phyloP scores from a whole-genome alignment of 64 coral and sea anemone genomes.

The Astreopora myriophthalma region DNA sequence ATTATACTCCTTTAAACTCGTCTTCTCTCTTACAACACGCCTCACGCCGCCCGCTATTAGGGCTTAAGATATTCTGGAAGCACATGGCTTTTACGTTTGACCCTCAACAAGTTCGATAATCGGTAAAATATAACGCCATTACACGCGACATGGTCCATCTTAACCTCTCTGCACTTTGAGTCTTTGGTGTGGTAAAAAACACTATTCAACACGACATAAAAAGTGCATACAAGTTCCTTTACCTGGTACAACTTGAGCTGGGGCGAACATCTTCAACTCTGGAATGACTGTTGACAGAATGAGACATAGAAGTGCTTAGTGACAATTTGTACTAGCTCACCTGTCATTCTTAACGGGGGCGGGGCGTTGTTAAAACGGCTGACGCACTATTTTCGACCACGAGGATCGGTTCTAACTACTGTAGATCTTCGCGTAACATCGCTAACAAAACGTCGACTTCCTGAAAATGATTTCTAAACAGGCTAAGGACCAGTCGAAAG shows the following conservation, averaged over 20 bases:
- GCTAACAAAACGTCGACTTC: background rate
- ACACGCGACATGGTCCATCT: background rate
- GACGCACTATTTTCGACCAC: constrained; percentile 24
- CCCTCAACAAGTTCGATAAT: background rate
- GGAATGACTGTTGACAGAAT: constrained; percentile 47
- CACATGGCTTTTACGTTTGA: background rate
- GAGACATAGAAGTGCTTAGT: background rate
- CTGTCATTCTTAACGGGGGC: constrained; percentile 1
- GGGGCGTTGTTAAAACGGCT: background rate
- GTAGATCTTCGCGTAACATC: background rate
- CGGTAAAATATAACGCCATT: background rate
- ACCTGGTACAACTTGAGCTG: constrained; percentile 73
- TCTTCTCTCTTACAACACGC: background rate
- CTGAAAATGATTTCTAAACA: background rate
- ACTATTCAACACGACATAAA: no score
- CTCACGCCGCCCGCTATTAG: background rate
- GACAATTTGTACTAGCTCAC: background rate
- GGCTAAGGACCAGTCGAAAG: background rate
- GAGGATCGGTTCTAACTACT: background rate
- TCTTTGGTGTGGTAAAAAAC: background rate
- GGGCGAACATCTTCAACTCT: constrained; percentile 55
- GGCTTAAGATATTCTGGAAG: background rate
- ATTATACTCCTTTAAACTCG: background rate
- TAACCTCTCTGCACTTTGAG: background rate
- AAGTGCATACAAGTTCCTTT: background rate